These are phyloP conservation scores for Dastarcus helophoroides DNA, from an alignment of 2,888 invertebrate genomes.

Conservation along the genomic window DNA sequence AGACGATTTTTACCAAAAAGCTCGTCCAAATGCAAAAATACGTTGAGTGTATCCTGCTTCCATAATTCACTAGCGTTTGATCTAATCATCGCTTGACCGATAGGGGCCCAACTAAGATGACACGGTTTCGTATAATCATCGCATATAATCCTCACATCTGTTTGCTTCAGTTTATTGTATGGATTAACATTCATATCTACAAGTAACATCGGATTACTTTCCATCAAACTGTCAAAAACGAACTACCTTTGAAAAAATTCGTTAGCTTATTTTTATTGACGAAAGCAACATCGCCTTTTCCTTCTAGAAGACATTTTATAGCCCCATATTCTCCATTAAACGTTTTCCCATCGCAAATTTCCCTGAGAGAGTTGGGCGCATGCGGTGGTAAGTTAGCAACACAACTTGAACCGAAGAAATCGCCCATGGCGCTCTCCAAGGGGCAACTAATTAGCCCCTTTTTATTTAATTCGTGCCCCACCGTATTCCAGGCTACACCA, in stretches of 20 bases:
- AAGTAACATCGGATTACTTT: no score
- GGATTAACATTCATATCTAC: not conserved
- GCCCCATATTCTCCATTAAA: slow-evolving; percentile 50
- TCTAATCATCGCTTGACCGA: slow-evolving; percentile 55
- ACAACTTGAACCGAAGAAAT: slow-evolving; percentile 60
- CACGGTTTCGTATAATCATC: slow-evolving; percentile 31
- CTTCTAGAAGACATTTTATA: slow-evolving; percentile 53
- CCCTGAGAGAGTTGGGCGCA: slow-evolving; percentile 23
- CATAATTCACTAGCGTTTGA: slow-evolving; percentile 45
- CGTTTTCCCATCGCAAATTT: slow-evolving; percentile 27
- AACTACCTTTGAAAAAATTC: slow-evolving; percentile 41
- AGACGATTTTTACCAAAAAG: slow-evolving; percentile 54
- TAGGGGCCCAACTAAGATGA: slow-evolving; percentile 55
- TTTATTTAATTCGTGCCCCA: slow-evolving; percentile 38
- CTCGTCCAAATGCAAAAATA: slow-evolving; percentile 56
- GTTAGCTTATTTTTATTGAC: slow-evolving; percentile 36
- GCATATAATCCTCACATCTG: slow-evolving; percentile 47
- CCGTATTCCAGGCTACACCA: slow-evolving; percentile 57
- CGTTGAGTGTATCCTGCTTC: slow-evolving; percentile 56
- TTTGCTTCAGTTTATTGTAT: not conserved
- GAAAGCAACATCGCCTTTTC: slow-evolving; percentile 68
- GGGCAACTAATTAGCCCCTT: slow-evolving; percentile 36
- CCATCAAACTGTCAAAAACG: slow-evolving; percentile 1
- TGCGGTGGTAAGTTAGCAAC: slow-evolving; percentile 39
- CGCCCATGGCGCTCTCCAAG: slow-evolving; percentile 29